Evolutionary conservation across 1,140 invertebrate species (phyloP).

Genomic region (Drosophila arizonae): DNA sequence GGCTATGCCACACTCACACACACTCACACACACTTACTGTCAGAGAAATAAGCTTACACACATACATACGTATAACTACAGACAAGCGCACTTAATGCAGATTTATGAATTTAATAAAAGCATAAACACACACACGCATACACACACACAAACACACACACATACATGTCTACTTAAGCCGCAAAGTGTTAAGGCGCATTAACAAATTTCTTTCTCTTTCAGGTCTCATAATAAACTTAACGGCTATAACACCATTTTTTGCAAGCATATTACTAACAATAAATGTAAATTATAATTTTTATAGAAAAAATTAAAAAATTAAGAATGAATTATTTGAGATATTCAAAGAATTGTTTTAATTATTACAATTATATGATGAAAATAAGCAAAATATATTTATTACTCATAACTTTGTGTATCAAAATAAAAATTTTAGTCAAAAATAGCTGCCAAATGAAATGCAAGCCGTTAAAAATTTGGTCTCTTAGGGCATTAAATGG

Average conservation of each 20-base stretch:
- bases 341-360: no score
- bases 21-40: constrained; percentile 23
- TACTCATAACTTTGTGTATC: no score
- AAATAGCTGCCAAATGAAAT: no score
- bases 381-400: no score
- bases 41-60: constrained; percentile 17
- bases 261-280: background rate
- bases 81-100: constrained; percentile 60
- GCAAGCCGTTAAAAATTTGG: no score
- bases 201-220: constrained; percentile 24
- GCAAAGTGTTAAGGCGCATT: constrained; percentile 60
- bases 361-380: no score
- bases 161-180: constrained; percentile 30
- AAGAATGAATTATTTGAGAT: no score
- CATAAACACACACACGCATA: constrained; percentile 21
- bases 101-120: constrained; percentile 78
- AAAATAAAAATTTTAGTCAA: no score
- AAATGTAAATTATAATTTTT: no score
- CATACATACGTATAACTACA: constrained; percentile 17
- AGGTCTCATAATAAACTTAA: constrained; percentile 4
- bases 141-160: background rate
- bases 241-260: background rate
- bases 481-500: no score
- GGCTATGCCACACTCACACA: constrained; percentile 12
- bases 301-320: no score